Base-by-base conservation (phyloP, 2,113 vertebrate genomes). In the Struthio camelus region DNA sequence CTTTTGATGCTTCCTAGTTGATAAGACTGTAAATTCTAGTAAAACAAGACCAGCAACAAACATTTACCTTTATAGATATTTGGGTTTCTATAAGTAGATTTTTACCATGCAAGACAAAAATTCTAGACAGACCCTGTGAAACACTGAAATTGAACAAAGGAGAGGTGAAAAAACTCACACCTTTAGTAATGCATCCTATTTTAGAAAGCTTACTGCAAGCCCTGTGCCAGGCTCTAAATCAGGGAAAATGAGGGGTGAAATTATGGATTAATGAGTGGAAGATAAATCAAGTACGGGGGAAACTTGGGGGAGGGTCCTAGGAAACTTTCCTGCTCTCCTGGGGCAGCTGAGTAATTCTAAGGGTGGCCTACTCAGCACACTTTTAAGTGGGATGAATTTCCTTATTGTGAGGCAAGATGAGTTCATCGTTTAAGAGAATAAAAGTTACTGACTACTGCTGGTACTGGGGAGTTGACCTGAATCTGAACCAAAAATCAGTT, bases 171-270 rank as follows among this genome's bases (percentile, higher is more conserved):
- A 46, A 61, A 22, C 6, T 11, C 59, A 84, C 22, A 86, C 40
- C 82, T 83, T 76, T 50, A 24, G 58, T 44, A 59, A 83, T 20
- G 34, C 10, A 53, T 67, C 42, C 48, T 58, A 75, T 62, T 89
- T 91, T 79, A 87, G n/a, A 65, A 69, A 82, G 53, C 38, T 69
- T 69, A 88, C 61, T 89, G 48, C 44, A 69, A 22, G 36, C 6
- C 14, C 23, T 76, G 6, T 82, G 42, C 62, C 66, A 42, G 73
- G 24, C 66, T 88, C 86, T 80, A 77, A 23, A 48, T 79, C 34
- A 73, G 30, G 36, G 79, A 78, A 97, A 96, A 92, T 73, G 73
- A 76, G 73, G 59, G 83, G 61, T 96, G 70, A 93, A 94, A 80
- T 94, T 76, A 53, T 51, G 73, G 53, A 64, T 82, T 88, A 95